A percentile compares a stretch with the other conserved stretches of the same genome.
Conservation (phyloP, 2,113 vertebrate species). For the Seriola dumerili region DNA sequence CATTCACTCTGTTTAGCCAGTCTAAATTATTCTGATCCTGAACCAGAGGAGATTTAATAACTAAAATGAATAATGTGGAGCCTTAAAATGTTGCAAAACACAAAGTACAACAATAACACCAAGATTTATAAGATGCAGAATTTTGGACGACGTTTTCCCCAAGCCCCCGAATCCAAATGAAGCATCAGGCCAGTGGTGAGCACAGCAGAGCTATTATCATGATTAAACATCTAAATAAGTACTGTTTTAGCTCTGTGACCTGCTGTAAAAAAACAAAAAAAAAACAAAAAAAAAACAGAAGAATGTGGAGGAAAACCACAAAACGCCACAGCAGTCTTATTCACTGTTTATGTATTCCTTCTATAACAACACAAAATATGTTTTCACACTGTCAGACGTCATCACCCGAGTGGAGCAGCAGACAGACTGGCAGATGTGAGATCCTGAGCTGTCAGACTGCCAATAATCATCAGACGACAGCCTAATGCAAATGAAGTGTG, state of each 20-base stretch:
- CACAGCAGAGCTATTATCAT: slow-evolving; percentile 17
- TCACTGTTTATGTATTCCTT: not conserved
- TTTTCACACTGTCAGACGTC: not conserved
- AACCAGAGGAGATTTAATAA: slow-evolving; percentile 3
- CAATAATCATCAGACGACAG: not conserved
- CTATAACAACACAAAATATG: not conserved
- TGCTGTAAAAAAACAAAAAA: not conserved
- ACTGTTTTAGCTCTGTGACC: not conserved
- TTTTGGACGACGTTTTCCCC: not conserved
- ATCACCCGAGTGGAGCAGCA: not conserved
- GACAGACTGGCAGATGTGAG: not conserved
- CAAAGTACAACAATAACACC: slow-evolving; percentile 5
- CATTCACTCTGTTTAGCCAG: not conserved
- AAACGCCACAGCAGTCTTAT: not conserved
- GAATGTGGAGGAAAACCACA: not conserved
- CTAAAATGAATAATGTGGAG: slow-evolving; percentile 19
- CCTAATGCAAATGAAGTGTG: slow-evolving; percentile 19
- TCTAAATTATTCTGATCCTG: slow-evolving; percentile 10
- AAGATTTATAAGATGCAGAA: slow-evolving; percentile 34
- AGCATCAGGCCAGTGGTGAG: not conserved
- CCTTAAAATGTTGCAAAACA: slow-evolving; percentile 21
- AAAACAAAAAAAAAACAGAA: not conserved
- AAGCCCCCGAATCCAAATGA: not conserved
- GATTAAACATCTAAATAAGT: slow-evolving; percentile 48
- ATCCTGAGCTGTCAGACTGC: not conserved